Evolutionary conservation across 2,888 invertebrate genomes (phyloP).

Genomic region (Volucella inanis): DNA sequence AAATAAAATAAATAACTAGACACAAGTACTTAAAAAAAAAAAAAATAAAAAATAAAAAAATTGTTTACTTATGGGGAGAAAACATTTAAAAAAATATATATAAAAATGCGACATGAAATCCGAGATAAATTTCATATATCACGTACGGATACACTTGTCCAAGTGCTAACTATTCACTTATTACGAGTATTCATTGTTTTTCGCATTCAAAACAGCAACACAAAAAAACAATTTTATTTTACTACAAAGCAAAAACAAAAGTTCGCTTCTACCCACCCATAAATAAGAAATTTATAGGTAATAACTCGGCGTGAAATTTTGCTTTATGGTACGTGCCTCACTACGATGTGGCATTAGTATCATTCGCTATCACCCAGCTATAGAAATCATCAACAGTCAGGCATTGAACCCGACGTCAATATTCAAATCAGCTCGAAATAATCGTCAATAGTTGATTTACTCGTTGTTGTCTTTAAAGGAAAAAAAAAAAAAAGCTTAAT

Average conservation of each 20-base stretch:
- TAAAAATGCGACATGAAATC: too few species aligned
- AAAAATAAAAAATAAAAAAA: too few species aligned
- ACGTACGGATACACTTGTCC: slow-evolving; percentile 20
- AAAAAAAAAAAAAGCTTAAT: neutral
- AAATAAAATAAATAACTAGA: too few species aligned
- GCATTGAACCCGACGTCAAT: slow-evolving; percentile 33
- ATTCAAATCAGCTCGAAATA: slow-evolving; percentile 26
- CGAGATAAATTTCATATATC: slow-evolving; percentile 9
- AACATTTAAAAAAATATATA: too few species aligned
- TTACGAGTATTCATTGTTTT: slow-evolving; percentile 41
- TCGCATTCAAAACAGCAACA: neutral
- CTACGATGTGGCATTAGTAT: neutral
- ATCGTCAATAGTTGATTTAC: slow-evolving; percentile 34
- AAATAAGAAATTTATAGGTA: slow-evolving; percentile 27
- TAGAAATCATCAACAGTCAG: slow-evolving; percentile 1
- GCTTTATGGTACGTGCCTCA: slow-evolving; percentile 29
- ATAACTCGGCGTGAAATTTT: slow-evolving; percentile 15
- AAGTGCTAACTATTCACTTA: slow-evolving; percentile 41
- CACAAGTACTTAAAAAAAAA: too few species aligned
- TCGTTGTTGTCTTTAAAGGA: slow-evolving; percentile 2
- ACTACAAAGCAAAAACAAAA: neutral
- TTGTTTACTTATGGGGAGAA: too few species aligned
- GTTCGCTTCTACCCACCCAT: slow-evolving; percentile 1
- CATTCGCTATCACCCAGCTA: slow-evolving; percentile 9
- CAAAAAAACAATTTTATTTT: neutral